phyloP scores from a whole-genome alignment of 2,113 vertebrate species.

The Oncorhynchus nerka region DNA sequence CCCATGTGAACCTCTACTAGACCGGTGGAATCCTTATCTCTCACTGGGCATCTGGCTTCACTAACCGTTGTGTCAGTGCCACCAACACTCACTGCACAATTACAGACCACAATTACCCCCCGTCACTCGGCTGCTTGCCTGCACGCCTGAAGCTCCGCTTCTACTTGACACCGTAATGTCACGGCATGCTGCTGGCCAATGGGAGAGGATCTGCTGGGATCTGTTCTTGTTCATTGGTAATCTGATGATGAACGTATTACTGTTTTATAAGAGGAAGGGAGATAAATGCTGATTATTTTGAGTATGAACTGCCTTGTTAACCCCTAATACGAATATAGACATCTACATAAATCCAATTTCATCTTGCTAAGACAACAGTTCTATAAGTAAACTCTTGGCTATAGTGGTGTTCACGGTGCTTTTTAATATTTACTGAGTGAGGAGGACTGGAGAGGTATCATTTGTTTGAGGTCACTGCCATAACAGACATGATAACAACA shows the following conservation, averaged over 20 bases:
- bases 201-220: slow-evolving; percentile 18
- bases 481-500: background rate
- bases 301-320: background rate
- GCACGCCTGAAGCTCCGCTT: background rate
- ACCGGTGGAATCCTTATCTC: slow-evolving; percentile 53
- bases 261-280: slow-evolving; percentile 24
- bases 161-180: slow-evolving; percentile 40
- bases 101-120: background rate
- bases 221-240: slow-evolving; percentile 18
- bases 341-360: background rate
- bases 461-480: background rate
- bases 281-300: slow-evolving; percentile 23
- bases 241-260: slow-evolving; percentile 5
- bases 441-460: background rate
- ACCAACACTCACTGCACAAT: slow-evolving; percentile 32
- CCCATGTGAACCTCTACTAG: slow-evolving; percentile 61
- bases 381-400: background rate
- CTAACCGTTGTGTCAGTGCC: slow-evolving; percentile 62
- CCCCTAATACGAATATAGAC: background rate
- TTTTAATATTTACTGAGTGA: too few relatives aligned
- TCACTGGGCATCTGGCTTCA: slow-evolving; percentile 36
- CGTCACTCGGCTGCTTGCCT: background rate
- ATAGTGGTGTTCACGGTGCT: too few relatives aligned
- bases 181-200: slow-evolving; percentile 9
- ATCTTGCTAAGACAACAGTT: background rate